phyloP scores from a whole-genome alignment of 2,888 invertebrate species.

The Agrotis segetum region DNA sequence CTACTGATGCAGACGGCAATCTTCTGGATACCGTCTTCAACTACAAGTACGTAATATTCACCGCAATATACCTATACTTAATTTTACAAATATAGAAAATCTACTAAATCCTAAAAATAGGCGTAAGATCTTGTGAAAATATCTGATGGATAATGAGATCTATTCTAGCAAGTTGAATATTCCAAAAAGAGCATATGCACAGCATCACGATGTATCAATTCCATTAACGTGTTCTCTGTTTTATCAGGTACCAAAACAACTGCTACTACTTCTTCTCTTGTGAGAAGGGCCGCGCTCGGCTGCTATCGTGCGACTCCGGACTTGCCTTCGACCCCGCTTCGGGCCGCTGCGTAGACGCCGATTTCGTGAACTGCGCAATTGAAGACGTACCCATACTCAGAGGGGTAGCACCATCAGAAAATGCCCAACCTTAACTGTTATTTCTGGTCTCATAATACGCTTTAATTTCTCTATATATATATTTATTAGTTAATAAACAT shows the following conservation, averaged over 20 bases:
- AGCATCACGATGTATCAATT: neutral
- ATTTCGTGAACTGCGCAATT: constrained; percentile 59
- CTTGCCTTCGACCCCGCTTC: constrained; percentile 74
- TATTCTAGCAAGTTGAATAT: neutral
- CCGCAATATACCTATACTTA: constrained; percentile 10
- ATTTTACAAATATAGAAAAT: neutral
- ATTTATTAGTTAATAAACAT: constrained; percentile 26
- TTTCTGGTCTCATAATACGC: neutral
- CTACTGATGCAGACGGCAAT: constrained; percentile 67
- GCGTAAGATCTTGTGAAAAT: too few relatives aligned
- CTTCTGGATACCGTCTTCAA: constrained; percentile 66
- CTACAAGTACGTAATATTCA: constrained; percentile 70
- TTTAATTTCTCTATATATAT: constrained; percentile 18
- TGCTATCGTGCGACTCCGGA: constrained; percentile 79
- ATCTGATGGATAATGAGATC: neutral
- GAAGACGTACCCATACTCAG: too few relatives aligned
- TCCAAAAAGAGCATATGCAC: neutral
- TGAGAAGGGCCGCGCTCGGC: constrained; percentile 71
- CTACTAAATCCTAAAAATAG: neutral
- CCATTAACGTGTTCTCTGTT: constrained; percentile 6
- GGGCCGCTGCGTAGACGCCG: constrained; percentile 72
- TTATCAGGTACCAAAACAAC: constrained; percentile 73
- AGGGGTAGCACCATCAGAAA: too few relatives aligned
- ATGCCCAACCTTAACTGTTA: neutral
- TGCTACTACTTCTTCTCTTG: constrained; percentile 82